Conservation (phyloP, 2,113 vertebrate genomes). For the Pseudorasbora parva region DNA sequence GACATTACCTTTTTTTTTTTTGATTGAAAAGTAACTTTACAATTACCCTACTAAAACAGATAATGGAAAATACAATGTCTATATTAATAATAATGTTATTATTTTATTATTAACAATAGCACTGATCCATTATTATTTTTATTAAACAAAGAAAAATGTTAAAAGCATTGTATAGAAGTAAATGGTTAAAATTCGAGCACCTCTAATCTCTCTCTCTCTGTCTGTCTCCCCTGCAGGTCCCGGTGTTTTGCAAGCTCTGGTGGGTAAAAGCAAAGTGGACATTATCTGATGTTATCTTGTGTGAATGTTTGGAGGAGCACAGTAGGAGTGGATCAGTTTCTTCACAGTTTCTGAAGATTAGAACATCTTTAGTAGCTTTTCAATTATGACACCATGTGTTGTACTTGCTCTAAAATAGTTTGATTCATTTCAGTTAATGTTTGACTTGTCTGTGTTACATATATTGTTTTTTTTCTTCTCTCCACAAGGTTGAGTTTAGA, state of each 20-base stretch:
- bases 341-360: constrained; percentile 20
- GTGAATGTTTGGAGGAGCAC: constrained; percentile 18
- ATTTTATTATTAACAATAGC: constrained; percentile 11
- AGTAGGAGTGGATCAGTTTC: constrained; percentile 10
- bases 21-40: neutral
- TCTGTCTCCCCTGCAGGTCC: constrained; percentile 26
- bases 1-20: neutral
- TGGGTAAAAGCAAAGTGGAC: constrained; percentile 33
- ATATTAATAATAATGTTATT: neutral
- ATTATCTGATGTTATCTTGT: neutral
- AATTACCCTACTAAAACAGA: neutral
- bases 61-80: neutral
- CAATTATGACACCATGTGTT: constrained; percentile 17
- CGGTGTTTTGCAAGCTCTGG: constrained; percentile 31
- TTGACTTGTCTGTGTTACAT: neutral
- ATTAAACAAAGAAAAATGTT: neutral
- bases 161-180: too few relatives aligned
- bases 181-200: neutral
- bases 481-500: constrained; percentile 36
- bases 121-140: neutral
- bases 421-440: neutral
- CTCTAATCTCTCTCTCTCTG: neutral
- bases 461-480: constrained; percentile 19
- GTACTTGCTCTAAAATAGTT: neutral
- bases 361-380: constrained; percentile 30